phyloP scores from a whole-genome alignment of 53 echinoderm and acorn worm species.

The Patiria pectinifera region DNA sequence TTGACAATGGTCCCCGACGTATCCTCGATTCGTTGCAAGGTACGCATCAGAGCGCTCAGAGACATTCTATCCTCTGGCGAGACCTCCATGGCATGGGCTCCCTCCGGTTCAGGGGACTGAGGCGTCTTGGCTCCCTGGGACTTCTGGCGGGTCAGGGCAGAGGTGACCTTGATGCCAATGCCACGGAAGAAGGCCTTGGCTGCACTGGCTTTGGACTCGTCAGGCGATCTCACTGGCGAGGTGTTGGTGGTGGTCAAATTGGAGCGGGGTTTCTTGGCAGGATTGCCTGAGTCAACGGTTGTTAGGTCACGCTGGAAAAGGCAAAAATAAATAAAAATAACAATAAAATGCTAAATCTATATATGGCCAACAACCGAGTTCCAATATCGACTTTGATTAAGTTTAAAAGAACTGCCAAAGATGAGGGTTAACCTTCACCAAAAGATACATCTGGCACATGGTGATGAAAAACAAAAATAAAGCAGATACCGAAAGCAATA shows the following conservation, averaged over 20 bases:
- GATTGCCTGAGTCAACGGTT: neutral
- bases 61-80: conserved; percentile 47
- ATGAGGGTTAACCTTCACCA: too few species aligned
- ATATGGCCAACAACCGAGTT: neutral
- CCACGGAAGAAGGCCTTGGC: conserved; percentile 54
- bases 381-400: too few species aligned
- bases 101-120: conserved; percentile 47
- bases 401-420: too few species aligned
- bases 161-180: conserved; percentile 29
- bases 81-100: conserved; percentile 3
- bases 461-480: too few species aligned
- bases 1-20: conserved; percentile 49
- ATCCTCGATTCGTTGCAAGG: conserved; percentile 37
- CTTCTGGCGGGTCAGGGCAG: conserved; percentile 38
- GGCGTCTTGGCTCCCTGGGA: conserved; percentile 33
- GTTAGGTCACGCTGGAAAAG: conserved; percentile 20
- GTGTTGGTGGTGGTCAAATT: conserved; percentile 6
- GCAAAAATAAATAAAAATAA: neutral
- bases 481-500: too few species aligned
- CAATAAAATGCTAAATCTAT: neutral
- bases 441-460: too few species aligned
- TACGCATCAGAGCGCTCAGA: conserved; percentile 41
- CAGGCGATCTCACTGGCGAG: conserved; percentile 20
- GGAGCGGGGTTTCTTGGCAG: conserved; percentile 49
- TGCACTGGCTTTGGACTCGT: conserved; percentile 39